phyloP scores from a whole-genome alignment of 2,797 vertebrate genomes.

The Poliocrania exsul region DNA sequence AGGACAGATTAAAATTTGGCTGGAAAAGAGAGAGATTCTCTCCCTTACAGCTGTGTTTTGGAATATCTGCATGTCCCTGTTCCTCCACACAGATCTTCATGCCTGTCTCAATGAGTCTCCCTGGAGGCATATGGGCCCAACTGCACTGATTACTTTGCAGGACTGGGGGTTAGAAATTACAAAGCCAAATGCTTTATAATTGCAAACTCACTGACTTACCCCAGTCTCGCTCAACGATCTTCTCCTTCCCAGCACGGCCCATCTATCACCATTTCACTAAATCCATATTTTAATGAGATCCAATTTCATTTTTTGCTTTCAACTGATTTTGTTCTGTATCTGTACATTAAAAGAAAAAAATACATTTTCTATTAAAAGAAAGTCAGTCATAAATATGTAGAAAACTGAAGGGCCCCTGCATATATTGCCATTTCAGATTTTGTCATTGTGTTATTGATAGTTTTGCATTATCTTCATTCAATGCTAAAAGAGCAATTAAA shows the following conservation, averaged over 20 bases:
- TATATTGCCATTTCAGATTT: neutral
- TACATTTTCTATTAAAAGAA: neutral
- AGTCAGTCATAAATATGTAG: neutral
- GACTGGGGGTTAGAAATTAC: constrained; percentile 41
- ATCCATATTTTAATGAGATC: constrained; percentile 23
- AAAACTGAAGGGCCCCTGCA: neutral
- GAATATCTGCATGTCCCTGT: neutral
- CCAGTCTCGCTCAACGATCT: neutral
- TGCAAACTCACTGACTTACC: constrained; percentile 41
- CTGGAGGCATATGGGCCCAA: constrained; percentile 28
- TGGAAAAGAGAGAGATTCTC: neutral
- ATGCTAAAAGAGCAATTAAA: neutral
- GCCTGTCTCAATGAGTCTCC: constrained; percentile 22
- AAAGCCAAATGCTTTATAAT: constrained; percentile 54
- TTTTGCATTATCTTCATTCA: neutral
- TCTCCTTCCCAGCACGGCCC: constrained; percentile 43
- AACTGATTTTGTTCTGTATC: constrained; percentile 24
- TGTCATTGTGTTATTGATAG: neutral
- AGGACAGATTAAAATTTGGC: constrained; percentile 11
- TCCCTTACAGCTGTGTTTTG: constrained; percentile 15
- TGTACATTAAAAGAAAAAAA: neutral
- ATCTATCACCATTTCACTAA: constrained; percentile 46
- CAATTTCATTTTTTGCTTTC: constrained; percentile 24
- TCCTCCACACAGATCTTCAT: neutral
- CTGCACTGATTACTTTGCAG: constrained; percentile 32